phyloP scores from a whole-genome alignment of 2,797 vertebrate species.

The Calcarius lapponicus region DNA sequence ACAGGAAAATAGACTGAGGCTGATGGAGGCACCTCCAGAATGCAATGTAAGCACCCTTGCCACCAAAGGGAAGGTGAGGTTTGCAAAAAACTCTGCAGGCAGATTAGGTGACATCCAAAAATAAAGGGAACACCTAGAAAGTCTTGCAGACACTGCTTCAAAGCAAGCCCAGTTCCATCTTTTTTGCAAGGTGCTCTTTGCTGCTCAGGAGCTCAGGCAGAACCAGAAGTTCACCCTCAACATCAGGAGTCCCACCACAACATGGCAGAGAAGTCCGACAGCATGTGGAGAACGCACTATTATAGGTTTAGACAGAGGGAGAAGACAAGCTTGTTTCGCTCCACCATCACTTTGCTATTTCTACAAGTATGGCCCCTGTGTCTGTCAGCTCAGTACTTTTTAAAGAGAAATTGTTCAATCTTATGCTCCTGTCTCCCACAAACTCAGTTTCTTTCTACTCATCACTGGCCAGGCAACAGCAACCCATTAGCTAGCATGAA shows the following conservation, averaged over 20 bases:
- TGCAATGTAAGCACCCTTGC: accelerated
- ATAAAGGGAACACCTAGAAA: not conserved
- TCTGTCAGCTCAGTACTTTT: not conserved
- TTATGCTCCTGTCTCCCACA: not conserved
- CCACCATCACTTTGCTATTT: not conserved
- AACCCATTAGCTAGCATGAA: not conserved
- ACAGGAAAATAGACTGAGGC: not conserved
- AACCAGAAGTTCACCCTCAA: not conserved
- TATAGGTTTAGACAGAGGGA: not conserved
- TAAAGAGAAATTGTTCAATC: not conserved
- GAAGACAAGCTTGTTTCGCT: not conserved
- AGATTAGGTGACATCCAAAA: not conserved
- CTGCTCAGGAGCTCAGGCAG: not conserved
- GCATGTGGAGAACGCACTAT: not conserved
- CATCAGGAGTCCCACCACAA: not conserved
- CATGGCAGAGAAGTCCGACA: not conserved
- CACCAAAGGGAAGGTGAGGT: not conserved
- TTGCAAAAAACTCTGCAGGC: not conserved
- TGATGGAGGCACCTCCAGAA: not conserved
- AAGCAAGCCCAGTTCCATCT: not conserved
- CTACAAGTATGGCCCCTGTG: not conserved
- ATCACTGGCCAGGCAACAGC: not conserved
- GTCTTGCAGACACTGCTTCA: not conserved
- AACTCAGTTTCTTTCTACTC: not conserved
- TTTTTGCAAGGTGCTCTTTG: not conserved